Conservation (phyloP, 2,888 invertebrate genomes). For the Erebia ligea region DNA sequence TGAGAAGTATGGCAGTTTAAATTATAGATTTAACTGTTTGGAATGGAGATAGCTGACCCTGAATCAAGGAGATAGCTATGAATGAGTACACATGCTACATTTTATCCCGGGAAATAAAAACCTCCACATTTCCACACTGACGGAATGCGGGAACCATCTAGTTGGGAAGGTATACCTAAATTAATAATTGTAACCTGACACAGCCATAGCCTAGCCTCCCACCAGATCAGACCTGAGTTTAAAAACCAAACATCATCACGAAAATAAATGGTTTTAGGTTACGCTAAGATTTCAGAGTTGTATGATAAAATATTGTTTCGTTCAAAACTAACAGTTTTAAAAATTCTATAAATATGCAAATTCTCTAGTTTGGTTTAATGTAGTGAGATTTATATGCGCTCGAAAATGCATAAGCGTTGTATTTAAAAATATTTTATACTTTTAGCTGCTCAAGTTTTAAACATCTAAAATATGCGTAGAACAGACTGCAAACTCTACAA, state of each 20-base stretch:
- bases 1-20: too few species aligned
- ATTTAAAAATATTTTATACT: not conserved
- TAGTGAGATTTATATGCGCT: not conserved
- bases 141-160: too few species aligned
- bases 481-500: not conserved
- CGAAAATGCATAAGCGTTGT: not conserved
- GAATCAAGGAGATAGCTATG: too few species aligned
- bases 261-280: constrained; percentile 35
- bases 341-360: not conserved
- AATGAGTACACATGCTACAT: too few species aligned
- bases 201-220: too few species aligned
- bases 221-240: too few species aligned
- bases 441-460: not conserved
- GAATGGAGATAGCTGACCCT: too few species aligned
- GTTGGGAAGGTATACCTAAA: too few species aligned
- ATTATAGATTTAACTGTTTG: too few species aligned
- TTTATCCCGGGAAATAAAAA: too few species aligned
- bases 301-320: constrained; percentile 12
- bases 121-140: too few species aligned
- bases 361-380: not conserved
- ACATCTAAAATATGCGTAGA: constrained; percentile 1
- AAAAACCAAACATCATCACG: not conserved
- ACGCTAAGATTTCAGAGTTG: not conserved
- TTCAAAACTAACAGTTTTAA: constrained; percentile 1
- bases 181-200: too few species aligned